Conservation (phyloP, 2,113 vertebrate species). For the Talpa occidentalis region DNA sequence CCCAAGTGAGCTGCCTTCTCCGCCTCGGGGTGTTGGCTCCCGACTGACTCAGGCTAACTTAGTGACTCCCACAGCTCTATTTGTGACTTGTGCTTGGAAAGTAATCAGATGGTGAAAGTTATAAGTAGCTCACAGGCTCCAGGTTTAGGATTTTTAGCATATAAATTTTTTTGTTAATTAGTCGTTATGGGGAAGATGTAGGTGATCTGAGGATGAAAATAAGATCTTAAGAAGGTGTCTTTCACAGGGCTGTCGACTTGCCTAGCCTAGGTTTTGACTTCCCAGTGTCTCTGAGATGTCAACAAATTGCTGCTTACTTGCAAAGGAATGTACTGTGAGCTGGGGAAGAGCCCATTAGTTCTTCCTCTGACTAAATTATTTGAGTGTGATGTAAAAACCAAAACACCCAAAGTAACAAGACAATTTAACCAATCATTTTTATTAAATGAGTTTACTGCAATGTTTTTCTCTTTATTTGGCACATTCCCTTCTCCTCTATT, state of each 20-base stretch:
- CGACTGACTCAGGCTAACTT: background rate
- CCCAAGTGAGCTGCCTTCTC: background rate
- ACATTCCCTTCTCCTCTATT: background rate
- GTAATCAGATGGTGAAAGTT: background rate
- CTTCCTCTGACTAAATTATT: conserved; percentile 13
- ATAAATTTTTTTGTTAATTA: background rate
- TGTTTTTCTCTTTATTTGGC: background rate
- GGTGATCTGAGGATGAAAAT: background rate
- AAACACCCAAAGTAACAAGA: background rate
- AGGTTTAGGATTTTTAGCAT: background rate
- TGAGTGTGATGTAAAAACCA: conserved; percentile 20
- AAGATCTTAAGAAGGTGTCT: background rate
- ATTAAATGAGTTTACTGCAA: background rate
- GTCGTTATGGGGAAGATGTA: background rate
- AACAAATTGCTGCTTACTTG: conserved; percentile 46
- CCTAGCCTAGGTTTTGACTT: background rate
- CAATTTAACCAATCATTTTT: background rate
- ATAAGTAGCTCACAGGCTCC: background rate
- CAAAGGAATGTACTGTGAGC: background rate
- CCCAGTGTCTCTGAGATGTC: background rate
- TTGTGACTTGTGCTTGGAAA: background rate
- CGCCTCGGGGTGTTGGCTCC: background rate
- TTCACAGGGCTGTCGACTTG: background rate
- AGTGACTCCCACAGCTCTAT: background rate
- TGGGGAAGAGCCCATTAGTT: background rate